Evolutionary conservation across 1,140 invertebrate species (phyloP), one percentile per base, ranked within the genome.

Genomic region (Cydia pomonella): DNA sequence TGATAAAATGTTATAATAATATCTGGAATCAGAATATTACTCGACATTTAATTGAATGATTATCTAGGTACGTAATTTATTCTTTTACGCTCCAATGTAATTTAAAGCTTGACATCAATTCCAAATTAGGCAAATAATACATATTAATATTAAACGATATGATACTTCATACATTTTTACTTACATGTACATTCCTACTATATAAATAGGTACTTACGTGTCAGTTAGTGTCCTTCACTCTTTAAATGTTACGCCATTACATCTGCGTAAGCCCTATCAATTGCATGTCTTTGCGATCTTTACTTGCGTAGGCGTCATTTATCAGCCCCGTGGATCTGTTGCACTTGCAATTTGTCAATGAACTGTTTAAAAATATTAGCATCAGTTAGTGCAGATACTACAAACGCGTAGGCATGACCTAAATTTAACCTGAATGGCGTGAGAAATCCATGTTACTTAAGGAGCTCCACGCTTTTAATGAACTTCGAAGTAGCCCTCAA

Each of bases 351-450:
- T 74, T n/a, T 78, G 78, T 80, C 79, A 82, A 82, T 81, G 77
- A 77, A 75, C 76, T 76, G 73, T 77, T 82, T 80, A 79, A 74
- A 79, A 79, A 74, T 82, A 83, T 86, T 85, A 86, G 81, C 82
- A 78, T 76, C 72, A 59, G 82, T 87, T 87, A 87, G 79, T 80
- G 75, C 50, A 71, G 59, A 64, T 72, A 72, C 76, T 66, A 44
- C 74, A 73, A 78, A 74, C 29, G 80, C 74, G 84, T 87, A 71
- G 87, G 87, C 63, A 82, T 87, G 76, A 83, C 84, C 82, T 77
- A 80, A 80, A 86, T 84, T 71, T 74, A 76, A 21, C 13, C 29
- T 72, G 53, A 13, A 21, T 44, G 38, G 73, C 44, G 76, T 74
- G 76, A 75, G 74, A 72, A 62, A 77, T 79, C 69, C 27, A 16